These are phyloP conservation scores for Trididemnum clinides DNA, from an alignment of 23 tunicate genomes.

Conservation along the genomic window DNA sequence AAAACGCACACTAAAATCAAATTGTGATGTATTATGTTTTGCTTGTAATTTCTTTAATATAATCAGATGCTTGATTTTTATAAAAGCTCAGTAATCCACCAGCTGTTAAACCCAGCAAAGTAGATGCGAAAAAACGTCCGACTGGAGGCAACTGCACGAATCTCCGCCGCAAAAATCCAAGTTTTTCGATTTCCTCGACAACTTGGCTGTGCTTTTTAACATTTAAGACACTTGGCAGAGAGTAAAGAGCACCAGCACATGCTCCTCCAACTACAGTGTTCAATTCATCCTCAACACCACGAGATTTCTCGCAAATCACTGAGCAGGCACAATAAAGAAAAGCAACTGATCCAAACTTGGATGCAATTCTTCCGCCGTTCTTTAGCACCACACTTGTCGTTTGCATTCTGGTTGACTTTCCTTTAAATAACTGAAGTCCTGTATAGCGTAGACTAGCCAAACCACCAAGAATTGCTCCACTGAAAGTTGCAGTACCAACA, in stretches of 20 bases:
- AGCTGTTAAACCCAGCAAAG: constrained; percentile 38
- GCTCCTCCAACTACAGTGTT: constrained; percentile 89
- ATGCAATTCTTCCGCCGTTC: constrained; percentile 82
- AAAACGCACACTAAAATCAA: no score
- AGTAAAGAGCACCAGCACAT: constrained; percentile 73
- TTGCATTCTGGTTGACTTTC: constrained; percentile 75
- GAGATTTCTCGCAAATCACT: constrained; percentile 66
- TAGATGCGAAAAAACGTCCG: constrained; percentile 73
- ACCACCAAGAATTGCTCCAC: constrained; percentile 76
- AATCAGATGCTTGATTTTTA: constrained; percentile 66
- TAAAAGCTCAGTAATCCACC: constrained; percentile 77
- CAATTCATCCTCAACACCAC: constrained; percentile 86
- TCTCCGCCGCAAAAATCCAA: constrained; percentile 51
- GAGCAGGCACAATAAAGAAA: constrained; percentile 86
- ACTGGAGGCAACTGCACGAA: constrained; percentile 72
- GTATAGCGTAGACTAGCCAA: constrained; percentile 73
- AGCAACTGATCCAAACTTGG: constrained; percentile 79
- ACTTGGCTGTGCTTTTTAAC: constrained; percentile 55
- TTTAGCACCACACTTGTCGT: constrained; percentile 80
- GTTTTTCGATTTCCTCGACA: constrained; percentile 52
- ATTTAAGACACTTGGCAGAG: constrained; percentile 65
- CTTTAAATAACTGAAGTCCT: constrained; percentile 73
- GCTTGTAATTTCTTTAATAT: constrained; percentile 68
- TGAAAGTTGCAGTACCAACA: constrained; percentile 71
- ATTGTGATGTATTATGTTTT: constrained; percentile 22